Percentiles rank a stretch among this genome's conserved stretches.
Evolutionary conservation across 2,888 invertebrate species (phyloP).

Genomic region (Lepidonotus clava): DNA sequence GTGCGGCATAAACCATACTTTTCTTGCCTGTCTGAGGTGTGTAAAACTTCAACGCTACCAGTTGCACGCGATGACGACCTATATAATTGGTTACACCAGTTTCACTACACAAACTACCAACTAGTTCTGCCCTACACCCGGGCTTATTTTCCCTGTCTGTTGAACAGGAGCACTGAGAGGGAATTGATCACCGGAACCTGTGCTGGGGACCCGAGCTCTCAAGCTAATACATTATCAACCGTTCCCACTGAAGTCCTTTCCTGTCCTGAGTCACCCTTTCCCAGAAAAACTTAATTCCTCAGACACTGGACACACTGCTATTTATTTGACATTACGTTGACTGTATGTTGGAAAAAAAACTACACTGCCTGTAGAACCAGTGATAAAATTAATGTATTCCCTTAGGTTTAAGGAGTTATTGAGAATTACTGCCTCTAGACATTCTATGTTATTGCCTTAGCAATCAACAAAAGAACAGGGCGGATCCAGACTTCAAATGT

Average conservation of each 20-base stretch:
- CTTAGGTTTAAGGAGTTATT: no score
- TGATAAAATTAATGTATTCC: no score
- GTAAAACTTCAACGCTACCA: background rate
- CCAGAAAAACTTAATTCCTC: no score
- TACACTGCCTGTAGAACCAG: no score
- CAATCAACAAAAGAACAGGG: no score
- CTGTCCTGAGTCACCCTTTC: slow-evolving; percentile 1
- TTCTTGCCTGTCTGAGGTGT: background rate
- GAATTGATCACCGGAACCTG: background rate
- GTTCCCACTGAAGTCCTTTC: background rate
- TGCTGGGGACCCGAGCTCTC: background rate
- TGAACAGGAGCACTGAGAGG: background rate
- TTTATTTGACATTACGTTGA: background rate
- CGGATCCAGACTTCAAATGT: no score
- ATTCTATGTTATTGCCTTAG: no score
- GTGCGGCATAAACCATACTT: background rate
- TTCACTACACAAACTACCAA: background rate
- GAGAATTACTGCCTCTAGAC: no score
- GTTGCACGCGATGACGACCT: background rate
- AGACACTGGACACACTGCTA: no score
- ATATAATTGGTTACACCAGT: background rate
- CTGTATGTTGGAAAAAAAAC: background rate
- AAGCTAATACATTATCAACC: background rate
- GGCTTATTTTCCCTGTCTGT: background rate
- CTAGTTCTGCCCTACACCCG: background rate